Evolutionary conservation across 1,140 invertebrate genomes (phyloP), one percentile per base, ranked within the genome.

Genomic region (Meloidogyne exigua): DNA sequence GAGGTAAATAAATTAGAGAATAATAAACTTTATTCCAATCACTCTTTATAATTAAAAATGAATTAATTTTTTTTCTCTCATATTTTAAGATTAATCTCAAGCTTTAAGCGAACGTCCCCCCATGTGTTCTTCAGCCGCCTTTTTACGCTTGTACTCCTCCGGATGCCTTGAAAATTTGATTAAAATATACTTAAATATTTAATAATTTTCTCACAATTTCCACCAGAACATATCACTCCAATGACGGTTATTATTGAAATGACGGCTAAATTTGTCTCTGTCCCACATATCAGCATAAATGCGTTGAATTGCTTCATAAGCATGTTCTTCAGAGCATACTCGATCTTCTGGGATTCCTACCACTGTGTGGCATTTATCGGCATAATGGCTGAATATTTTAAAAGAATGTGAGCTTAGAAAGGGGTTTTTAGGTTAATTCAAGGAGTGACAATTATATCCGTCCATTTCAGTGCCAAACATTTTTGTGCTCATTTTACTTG

Each of bases 181-280:
- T 26, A 26, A 23, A 28, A 23, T 23, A 2, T 10, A 68, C 9
- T 42, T 32, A 0, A 13, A 0, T 0, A 15, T 3, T 4, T 44
- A 39, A 28, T 32, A n/a, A n/a, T 26, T 11, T 2, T 69, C 49
- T 69, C 68, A 69, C 69, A 28, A 44, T 71, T 71, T 71, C 69
- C 69, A 71, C 69, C 69, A 71, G 49, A 71, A 71, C 62, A 25
- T 62, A n/a, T 71, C 69, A 39, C 69, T 71, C 69, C 69, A 71
- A 42, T 71, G 69, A 28, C 69, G 69, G 10, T 36, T 42, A 32
- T 71, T 71, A 28, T 71, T 71, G 28, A 57, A 71, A 71, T 71
- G 69, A 15, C 25, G 23, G 5, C 62, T 44, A 62, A 49, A 71
- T 32, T 71, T 71, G 39, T 71, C 69, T n/a, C 62, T 21, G 28